A percentile compares a stretch with the other conserved stretches of the same genome.
phyloP scores from a whole-genome alignment of 2,113 vertebrate genomes.

The Taurulus bubalis region DNA sequence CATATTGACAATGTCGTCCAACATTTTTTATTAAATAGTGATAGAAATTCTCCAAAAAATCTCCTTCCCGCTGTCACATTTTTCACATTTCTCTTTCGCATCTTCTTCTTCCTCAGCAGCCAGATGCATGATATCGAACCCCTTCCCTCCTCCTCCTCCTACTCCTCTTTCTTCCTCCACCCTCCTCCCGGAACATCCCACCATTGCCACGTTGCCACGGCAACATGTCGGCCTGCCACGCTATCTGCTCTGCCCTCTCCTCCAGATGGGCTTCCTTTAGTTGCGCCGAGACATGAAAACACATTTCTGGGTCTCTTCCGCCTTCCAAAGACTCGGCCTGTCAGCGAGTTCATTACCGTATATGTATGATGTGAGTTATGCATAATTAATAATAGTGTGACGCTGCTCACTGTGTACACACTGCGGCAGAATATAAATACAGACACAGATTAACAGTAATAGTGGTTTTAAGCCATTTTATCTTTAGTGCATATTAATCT shows the following conservation, averaged over 20 bases:
- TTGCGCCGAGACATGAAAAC: conserved; percentile 25
- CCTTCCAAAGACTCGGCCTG: not conserved
- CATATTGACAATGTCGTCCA: not conserved
- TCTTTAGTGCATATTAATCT: not conserved
- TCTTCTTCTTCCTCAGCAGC: conserved; percentile 16
- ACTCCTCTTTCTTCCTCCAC: conserved; percentile 2
- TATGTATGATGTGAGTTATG: conserved; percentile 1
- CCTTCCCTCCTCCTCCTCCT: not conserved
- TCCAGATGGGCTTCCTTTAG: conserved; percentile 74
- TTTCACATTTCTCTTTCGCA: not conserved
- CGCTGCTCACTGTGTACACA: not conserved
- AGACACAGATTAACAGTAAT: not conserved
- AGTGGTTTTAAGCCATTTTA: not conserved
- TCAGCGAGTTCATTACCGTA: conserved; percentile 9
- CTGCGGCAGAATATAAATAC: no score
- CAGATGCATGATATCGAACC: conserved; percentile 15
- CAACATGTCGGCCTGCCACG: conserved; percentile 66
- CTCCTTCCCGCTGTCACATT: not conserved
- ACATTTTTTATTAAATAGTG: not conserved
- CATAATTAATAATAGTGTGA: not conserved
- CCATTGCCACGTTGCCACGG: conserved; percentile 69
- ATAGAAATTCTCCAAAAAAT: not conserved
- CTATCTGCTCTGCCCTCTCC: conserved; percentile 69
- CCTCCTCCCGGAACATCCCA: conserved; percentile 55
- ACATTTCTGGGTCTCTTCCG: conserved; percentile 9